Evolutionary conservation across 2,113 vertebrate genomes (phyloP).

Genomic region (Diadophis punctatus): DNA sequence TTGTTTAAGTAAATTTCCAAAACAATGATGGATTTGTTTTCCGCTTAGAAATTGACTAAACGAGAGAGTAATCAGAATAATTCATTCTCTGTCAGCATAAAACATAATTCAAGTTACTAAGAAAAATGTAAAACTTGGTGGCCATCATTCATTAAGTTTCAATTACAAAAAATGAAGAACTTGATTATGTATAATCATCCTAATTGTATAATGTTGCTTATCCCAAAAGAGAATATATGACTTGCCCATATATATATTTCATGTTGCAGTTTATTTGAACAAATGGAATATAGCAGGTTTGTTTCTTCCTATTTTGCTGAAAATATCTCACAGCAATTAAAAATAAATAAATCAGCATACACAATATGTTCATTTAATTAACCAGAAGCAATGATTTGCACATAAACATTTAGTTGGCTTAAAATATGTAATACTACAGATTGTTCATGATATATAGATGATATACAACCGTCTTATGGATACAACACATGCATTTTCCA

Average conservation of each 20-base stretch:
- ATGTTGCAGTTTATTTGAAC: background rate
- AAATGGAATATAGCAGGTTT: background rate
- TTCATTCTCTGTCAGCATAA: background rate
- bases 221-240: too few relatives aligned
- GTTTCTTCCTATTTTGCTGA: background rate
- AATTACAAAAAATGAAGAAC: slow-evolving; percentile 10
- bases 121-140: slow-evolving; percentile 4
- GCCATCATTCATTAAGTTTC: background rate
- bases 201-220: too few relatives aligned
- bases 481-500: background rate
- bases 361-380: background rate
- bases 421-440: background rate
- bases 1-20: slow-evolving; percentile 1
- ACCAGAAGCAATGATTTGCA: slow-evolving; percentile 11
- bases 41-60: background rate
- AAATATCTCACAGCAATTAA: background rate
- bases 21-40: slow-evolving; percentile 23
- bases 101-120: background rate
- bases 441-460: background rate
- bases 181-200: background rate
- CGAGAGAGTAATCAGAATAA: background rate
- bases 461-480: background rate
- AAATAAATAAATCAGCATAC: background rate
- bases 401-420: slow-evolving; percentile 5
- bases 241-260: background rate